Evolutionary conservation across 2,113 vertebrate genomes (phyloP).

Genomic region (Antechinus stuartii): DNA sequence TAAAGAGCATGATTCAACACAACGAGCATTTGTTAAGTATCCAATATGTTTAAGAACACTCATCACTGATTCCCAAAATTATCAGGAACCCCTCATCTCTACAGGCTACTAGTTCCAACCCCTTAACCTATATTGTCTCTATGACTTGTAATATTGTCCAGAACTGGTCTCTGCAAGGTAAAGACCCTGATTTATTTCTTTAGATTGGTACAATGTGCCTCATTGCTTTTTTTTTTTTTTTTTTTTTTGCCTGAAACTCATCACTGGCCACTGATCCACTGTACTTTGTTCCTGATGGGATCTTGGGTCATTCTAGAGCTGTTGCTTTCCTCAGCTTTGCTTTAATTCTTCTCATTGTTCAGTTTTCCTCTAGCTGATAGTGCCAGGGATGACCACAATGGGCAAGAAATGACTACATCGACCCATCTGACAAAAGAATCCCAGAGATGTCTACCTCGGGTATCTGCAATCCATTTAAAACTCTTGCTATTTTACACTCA

Average conservation of each 20-base stretch:
- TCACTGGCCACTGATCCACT: too few relatives aligned
- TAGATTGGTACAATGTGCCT: neutral
- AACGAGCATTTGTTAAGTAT: neutral
- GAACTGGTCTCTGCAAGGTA: neutral
- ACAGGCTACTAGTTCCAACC: neutral
- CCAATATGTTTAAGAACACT: neutral
- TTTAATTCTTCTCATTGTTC: neutral
- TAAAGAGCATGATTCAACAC: neutral
- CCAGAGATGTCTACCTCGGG: neutral
- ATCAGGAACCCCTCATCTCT: neutral
- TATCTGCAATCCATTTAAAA: neutral
- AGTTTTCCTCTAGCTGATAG: neutral
- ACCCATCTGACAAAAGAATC: neutral
- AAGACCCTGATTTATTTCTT: neutral
- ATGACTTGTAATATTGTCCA: neutral
- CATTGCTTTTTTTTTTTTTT: neutral
- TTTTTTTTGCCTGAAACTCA: neutral
- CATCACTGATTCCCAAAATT: neutral
- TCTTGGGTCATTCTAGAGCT: too few relatives aligned
- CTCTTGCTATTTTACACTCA: neutral
- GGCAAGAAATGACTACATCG: too few relatives aligned
- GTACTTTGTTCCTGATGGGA: too few relatives aligned
- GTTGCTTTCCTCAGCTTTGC: neutral
- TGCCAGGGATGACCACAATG: neutral
- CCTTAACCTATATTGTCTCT: neutral